Percentiles rank a stretch among this genome's conserved stretches.
Evolutionary conservation across 2,797 vertebrate genomes (phyloP).

Genomic region (Cichlasoma orientale): DNA sequence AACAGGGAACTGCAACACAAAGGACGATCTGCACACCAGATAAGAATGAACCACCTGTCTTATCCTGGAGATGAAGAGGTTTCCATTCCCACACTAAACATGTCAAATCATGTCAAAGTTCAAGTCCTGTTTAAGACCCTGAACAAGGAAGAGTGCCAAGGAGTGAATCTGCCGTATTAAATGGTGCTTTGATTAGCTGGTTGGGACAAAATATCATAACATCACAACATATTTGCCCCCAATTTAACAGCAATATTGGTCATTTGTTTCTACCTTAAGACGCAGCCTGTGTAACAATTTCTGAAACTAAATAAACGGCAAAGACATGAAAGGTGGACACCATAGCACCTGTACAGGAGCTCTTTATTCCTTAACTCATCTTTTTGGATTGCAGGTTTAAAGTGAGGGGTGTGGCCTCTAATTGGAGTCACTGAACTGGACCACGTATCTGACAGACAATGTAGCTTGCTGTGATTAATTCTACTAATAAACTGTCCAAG

Average conservation of each 20-base stretch:
- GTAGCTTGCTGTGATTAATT: too few species aligned
- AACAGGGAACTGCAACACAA: background rate
- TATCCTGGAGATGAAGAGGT: background rate
- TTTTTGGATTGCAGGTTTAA: too few species aligned
- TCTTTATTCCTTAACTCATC: too few species aligned
- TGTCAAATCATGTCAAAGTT: background rate
- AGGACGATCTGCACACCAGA: background rate
- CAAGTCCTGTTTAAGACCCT: background rate
- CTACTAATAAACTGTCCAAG: too few species aligned
- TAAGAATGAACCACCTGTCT: background rate
- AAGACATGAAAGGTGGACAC: too few species aligned
- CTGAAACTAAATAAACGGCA: too few species aligned
- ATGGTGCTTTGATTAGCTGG: background rate
- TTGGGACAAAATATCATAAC: background rate
- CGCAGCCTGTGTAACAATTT: too few species aligned
- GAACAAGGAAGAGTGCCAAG: background rate
- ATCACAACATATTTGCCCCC: background rate
- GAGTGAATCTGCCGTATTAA: background rate
- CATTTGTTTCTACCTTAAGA: background rate
- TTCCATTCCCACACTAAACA: background rate
- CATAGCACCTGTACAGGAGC: too few species aligned
- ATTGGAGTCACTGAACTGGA: too few species aligned
- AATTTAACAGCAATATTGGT: background rate
- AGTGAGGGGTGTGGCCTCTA: too few species aligned
- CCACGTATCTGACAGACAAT: too few species aligned